Base-by-base conservation (phyloP, 2,888 invertebrate species). In the Ophion slaviceki region DNA sequence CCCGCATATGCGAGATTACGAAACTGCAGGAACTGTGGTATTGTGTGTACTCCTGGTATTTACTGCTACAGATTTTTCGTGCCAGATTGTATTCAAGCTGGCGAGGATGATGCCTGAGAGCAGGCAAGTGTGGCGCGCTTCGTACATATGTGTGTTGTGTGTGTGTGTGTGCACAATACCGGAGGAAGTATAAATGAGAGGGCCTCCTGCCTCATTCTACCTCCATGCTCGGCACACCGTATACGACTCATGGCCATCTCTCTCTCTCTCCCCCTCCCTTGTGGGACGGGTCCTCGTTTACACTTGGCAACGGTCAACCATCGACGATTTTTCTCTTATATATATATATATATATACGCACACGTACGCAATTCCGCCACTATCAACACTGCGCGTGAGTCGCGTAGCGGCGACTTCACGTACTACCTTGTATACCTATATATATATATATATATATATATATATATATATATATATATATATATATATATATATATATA, bases 251-350 rank as follows among this genome's bases (percentile, higher is more conserved):
- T 76, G 83, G 80, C 86, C 82, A 80, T 87, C 87, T 87, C 86
- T 88, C 84, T 89, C 72, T 45, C 72, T 40, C 11, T 72, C 72
- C 14, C 74, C 32, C 67, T 59, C 86, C 87, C 86, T 88, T 82
- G 82, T 40, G 61, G 72, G 79, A 80, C 80, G 80, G 86, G 86
- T 84, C 85, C 83, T 88, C 88, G 87, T 89, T 89, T 84, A 89
- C 85, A 86, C 89, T 88, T 87, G 89, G 87, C 85, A 88, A 88
- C 86, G 88, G 86, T 84, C 88, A 88, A 85, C 87, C 87, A 83
- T 86, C 77, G 83, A 59, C 77, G 78, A 82, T 82, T 78, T 78
- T 78, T 78, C 36, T 68, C 32, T 61, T 40, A 4, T 47, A 7
- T 66, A 17, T 66, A 36, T 66, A 57, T 10, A 57, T 57, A 45